Evolutionary conservation across 2,888 invertebrate species (phyloP), one percentile per base, ranked within the genome.

Genomic region (Philereme vetulata): DNA sequence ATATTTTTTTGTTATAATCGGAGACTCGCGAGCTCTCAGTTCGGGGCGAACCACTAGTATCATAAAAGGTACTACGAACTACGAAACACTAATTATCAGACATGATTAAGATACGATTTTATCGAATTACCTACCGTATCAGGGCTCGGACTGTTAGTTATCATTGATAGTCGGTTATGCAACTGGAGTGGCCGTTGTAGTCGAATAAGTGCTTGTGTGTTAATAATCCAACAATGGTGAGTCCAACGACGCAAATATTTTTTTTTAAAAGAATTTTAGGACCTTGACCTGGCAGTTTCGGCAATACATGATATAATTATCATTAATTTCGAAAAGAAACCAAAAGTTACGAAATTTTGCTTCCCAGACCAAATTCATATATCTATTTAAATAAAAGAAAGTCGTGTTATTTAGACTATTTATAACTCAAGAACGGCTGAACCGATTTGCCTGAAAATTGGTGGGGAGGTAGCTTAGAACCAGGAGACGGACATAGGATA

Each of bases 71-170:
- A 1, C 2, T 21, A 21, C 21, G 21, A 21, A 21, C 21, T 21
- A 21, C 21, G 21, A 21, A 21, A 21, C 21, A 21, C 21, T 21
- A 21, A 36, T 36, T 52, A 56, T 57, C 51, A 35, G 35, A 69
- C 75, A 7, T 72, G 85, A 86, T 86, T 86, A 84, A 64, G 77
- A 77, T 78, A 81, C 74, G 61, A 72, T 81, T 82, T 72, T 74
- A 85, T 82, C 79, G 74, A 77, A 78, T 81, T 74, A 77, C 47
- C 70, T 72, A 67, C 72, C 70, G 71, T 69, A 63, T 69, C 55
- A 54, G 67, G 72, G 72, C 74, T 71, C 66, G 69, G 67, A 70
- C 64, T 67, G 21, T 71, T 64, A 70, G 70, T 75, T 71, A 72
- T 75, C 80, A 79, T 76, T 81, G 71, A 72, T 71, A 72, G 78